Evolutionary conservation across 2,888 invertebrate species (phyloP).

Genomic region (Hirtodrosophila histrioides): DNA sequence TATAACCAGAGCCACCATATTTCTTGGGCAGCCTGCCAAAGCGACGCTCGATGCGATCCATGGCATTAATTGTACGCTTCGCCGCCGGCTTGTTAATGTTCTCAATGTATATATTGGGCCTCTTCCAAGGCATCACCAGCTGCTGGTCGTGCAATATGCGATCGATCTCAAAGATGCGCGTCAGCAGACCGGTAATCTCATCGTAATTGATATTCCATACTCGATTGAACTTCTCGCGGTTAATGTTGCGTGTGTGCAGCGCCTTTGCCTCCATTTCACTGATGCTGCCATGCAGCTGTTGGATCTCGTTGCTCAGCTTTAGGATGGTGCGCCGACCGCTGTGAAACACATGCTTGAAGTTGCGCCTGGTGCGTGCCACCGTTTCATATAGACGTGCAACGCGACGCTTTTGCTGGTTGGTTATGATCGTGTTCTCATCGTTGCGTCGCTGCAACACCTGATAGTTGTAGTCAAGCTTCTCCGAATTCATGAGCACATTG

Average conservation of each 20-base stretch:
- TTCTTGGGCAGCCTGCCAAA: conserved; percentile 50
- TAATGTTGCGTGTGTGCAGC: conserved; percentile 86
- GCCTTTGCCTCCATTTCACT: conserved; percentile 89
- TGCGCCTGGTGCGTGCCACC: conserved; percentile 87
- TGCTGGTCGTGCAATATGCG: conserved; percentile 87
- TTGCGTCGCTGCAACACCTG: conserved; percentile 93
- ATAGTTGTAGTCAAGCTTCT: conserved; percentile 96
- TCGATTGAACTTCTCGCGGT: conserved; percentile 76
- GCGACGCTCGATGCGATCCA: conserved; percentile 47
- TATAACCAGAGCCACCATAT: conserved; percentile 26
- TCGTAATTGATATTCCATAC: conserved; percentile 88
- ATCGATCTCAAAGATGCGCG: conserved; percentile 86
- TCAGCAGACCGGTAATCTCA: conserved; percentile 85
- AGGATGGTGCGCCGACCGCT: conserved; percentile 88
- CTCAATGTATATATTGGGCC: conserved; percentile 79
- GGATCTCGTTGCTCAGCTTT: conserved; percentile 89
- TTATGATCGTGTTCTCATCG: conserved; percentile 92
- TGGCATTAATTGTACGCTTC: conserved; percentile 27
- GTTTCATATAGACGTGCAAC: conserved; percentile 91
- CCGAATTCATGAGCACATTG: conserved; percentile 92
- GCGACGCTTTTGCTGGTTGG: conserved; percentile 91
- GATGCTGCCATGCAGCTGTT: conserved; percentile 88
- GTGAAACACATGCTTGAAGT: conserved; percentile 88
- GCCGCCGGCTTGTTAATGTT: conserved; percentile 56
- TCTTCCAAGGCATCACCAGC: conserved; percentile 86